Evolutionary conservation across 2,888 invertebrate genomes (phyloP).

Genomic region (Dinocampus coccinellae): DNA sequence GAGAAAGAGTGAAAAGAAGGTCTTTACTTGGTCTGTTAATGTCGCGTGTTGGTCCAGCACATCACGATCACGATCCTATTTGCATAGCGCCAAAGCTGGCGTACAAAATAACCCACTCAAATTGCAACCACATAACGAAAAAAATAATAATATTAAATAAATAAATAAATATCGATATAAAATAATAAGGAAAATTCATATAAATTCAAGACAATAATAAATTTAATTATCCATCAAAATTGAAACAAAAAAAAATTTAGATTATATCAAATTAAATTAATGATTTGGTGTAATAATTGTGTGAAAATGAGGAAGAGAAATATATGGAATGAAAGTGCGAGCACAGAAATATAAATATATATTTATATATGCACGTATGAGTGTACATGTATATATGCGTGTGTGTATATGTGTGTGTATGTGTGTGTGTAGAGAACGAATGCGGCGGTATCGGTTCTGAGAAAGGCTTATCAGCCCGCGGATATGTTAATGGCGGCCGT

Average conservation of each 20-base stretch:
- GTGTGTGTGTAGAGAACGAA: neutral
- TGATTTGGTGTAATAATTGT: conserved; percentile 5
- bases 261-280: too few relatives aligned
- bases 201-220: neutral
- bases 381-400: neutral
- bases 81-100: conserved; percentile 13
- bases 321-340: too few relatives aligned
- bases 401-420: neutral
- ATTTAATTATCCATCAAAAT: neutral
- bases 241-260: neutral
- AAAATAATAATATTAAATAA: neutral
- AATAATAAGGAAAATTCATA: too few relatives aligned
- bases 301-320: neutral
- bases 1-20: conserved; percentile 4
- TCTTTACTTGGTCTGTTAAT: conserved; percentile 28
- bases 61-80: conserved; percentile 63
- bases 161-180: neutral
- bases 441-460: conserved; percentile 66
- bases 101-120: neutral
- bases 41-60: conserved; percentile 58
- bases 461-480: conserved; percentile 67
- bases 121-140: neutral
- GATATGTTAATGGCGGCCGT: conserved; percentile 69
- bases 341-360: conserved; percentile 25
- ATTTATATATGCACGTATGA: neutral